Conservation (phyloP, 2,113 vertebrate species). For the Chaenogobius annularis region DNA sequence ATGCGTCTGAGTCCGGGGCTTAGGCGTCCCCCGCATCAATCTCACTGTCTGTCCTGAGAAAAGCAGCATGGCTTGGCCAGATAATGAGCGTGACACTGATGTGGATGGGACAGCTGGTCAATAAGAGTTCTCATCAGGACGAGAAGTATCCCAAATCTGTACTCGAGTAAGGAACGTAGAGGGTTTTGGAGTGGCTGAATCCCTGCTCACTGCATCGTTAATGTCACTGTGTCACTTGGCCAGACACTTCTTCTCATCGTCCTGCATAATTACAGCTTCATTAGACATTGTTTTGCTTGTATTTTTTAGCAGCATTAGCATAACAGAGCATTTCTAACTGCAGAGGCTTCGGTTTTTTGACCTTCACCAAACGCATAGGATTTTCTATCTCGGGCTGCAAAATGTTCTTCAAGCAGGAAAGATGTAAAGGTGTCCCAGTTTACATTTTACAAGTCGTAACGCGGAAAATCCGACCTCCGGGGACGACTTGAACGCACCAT, state of each 20-base stretch:
- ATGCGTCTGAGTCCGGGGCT: constrained; percentile 31
- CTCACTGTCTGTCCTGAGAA: constrained; percentile 31
- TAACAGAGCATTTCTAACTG: too few relatives aligned
- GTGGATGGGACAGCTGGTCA: constrained; percentile 56
- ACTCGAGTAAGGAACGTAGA: neutral
- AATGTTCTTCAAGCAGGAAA: too few relatives aligned
- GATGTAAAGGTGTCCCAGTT: too few relatives aligned
- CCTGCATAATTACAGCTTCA: neutral
- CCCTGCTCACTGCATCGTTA: neutral
- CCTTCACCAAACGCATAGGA: too few relatives aligned
- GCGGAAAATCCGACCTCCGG: too few relatives aligned
- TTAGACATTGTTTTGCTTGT: too few relatives aligned
- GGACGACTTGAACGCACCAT: too few relatives aligned
- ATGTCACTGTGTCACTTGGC: neutral
- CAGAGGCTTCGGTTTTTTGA: too few relatives aligned
- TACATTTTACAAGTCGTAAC: too few relatives aligned
- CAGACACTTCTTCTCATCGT: neutral
- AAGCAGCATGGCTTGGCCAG: constrained; percentile 23
- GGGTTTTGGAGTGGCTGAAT: neutral
- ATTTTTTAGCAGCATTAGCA: too few relatives aligned
- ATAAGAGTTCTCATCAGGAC: constrained; percentile 56
- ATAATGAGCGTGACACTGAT: constrained; percentile 50
- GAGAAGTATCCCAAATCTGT: neutral
- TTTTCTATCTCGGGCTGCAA: too few relatives aligned
- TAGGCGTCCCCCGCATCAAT: constrained; percentile 27